phyloP scores from a whole-genome alignment of 2,113 vertebrate species.

The Oryctolagus cuniculus region mOryCun1.1 NC_091444.1:60405001-60405500 shows the following conservation, averaged over 20 bases:
- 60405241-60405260: not conserved
- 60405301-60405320: not conserved
- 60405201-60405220: slow-evolving; percentile 14
- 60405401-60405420: not conserved
- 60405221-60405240: not conserved
- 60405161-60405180: not conserved
- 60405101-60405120: not conserved
- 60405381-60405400: not conserved
- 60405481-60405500: too few relatives aligned
- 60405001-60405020: too few relatives aligned
- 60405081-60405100: too few relatives aligned
- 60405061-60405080: too few relatives aligned
- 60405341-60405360: not conserved
- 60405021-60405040: too few relatives aligned
- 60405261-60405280: slow-evolving; percentile 20
- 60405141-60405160: not conserved
- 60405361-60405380: not conserved
- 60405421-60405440: not conserved
- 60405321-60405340: not conserved
- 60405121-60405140: not conserved
- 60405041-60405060: too few relatives aligned
- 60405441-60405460: not conserved
- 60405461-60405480: not conserved
- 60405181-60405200: not conserved
- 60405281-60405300: slow-evolving; percentile 5